Percentiles rank a stretch among this genome's conserved stretches.
Evolutionary conservation across 2,113 vertebrate genomes (phyloP).

Genomic region (Pantherophis guttatus): DNA sequence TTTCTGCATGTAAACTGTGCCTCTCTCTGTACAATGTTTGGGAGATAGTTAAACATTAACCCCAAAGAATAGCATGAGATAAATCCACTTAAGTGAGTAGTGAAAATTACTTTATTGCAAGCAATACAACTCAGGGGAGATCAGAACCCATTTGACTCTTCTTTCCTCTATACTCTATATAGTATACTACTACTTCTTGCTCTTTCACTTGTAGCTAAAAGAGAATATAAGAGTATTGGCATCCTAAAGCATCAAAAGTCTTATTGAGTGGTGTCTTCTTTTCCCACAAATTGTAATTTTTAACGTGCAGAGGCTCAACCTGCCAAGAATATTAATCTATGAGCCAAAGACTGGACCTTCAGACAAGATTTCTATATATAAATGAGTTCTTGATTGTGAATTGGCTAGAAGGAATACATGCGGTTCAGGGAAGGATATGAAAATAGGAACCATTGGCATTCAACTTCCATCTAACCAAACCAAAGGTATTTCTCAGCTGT

Average conservation of each 20-base stretch:
- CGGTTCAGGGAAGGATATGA: not conserved
- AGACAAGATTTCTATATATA: not conserved
- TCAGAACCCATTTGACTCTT: not conserved
- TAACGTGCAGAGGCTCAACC: not conserved
- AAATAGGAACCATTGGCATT: not conserved
- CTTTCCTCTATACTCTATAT: not conserved
- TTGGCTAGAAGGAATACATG: not conserved
- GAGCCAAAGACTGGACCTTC: not conserved
- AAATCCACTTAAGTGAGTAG: not conserved
- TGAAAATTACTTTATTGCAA: not conserved
- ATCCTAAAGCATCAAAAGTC: too few species aligned
- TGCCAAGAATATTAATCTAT: not conserved
- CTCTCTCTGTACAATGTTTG: not conserved
- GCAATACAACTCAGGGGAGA: not conserved
- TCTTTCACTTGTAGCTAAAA: not conserved
- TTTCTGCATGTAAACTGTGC: not conserved
- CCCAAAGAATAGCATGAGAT: not conserved
- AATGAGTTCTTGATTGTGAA: not conserved
- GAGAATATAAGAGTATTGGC: not conserved
- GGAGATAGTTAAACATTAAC: not conserved
- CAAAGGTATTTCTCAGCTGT: not conserved
- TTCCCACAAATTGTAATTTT: not conserved
- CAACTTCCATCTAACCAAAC: not conserved
- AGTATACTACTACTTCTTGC: too few species aligned
- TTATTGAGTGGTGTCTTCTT: not conserved